Evolutionary conservation across 2,113 vertebrate genomes (phyloP).

Genomic region (Megaptera novaeangliae): DNA sequence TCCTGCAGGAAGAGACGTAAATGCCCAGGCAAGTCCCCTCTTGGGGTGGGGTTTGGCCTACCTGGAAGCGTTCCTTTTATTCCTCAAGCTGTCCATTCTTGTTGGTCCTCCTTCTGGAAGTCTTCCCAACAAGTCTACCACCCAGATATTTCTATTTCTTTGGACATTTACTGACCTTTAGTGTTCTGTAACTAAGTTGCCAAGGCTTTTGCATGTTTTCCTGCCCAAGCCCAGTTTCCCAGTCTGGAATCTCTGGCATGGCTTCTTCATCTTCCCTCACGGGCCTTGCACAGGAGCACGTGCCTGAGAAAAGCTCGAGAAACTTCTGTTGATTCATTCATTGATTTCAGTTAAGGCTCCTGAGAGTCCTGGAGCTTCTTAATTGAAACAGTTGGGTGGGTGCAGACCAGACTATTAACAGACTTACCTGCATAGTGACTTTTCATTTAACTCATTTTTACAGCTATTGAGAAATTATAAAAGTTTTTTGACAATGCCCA

Average conservation of each 20-base stretch:
- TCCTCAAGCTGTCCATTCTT: neutral
- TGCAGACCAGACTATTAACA: neutral
- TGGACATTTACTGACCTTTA: neutral
- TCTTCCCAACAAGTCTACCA: neutral
- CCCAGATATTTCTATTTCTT: neutral
- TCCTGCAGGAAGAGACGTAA: neutral
- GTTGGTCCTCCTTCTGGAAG: neutral
- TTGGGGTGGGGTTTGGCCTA: neutral
- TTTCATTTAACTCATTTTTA: neutral
- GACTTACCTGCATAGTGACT: neutral
- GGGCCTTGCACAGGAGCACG: neutral
- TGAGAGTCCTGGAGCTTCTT: neutral
- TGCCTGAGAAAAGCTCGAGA: neutral
- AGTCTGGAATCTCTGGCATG: neutral
- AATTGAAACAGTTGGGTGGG: constrained; percentile 2
- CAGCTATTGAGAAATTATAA: neutral
- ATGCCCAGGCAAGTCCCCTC: neutral
- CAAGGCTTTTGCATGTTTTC: neutral
- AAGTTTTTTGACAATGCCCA: neutral
- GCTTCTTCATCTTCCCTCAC: neutral
- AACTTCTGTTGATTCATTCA: neutral
- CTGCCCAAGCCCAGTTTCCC: neutral
- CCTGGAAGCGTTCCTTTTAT: neutral
- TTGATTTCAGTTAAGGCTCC: neutral
- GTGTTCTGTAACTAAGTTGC: neutral